Conservation (phyloP, 2,797 vertebrate species). For the Sphenopsis melanotis region DNA sequence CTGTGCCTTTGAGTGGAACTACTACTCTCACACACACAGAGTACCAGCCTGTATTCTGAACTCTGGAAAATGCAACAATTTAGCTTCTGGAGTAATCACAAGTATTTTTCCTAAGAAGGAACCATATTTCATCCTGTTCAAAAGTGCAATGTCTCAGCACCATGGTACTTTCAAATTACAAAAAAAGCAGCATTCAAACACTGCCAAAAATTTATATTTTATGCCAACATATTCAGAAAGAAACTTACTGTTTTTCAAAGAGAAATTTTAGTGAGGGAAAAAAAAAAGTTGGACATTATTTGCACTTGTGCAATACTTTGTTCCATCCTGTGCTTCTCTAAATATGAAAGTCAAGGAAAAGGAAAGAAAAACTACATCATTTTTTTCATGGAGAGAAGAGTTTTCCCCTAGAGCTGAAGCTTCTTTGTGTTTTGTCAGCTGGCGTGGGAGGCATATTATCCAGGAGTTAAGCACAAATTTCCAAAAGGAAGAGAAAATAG, state of each 20-base stretch:
- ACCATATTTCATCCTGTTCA: neutral
- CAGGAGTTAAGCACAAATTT: neutral
- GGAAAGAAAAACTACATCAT: neutral
- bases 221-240: neutral
- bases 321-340: neutral
- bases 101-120: neutral
- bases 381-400: constrained; percentile 15
- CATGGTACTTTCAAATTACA: neutral
- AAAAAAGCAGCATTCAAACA: neutral
- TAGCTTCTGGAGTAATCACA: neutral
- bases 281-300: neutral
- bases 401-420: neutral
- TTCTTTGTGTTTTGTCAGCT: constrained; percentile 42
- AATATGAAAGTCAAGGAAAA: neutral
- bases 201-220: neutral
- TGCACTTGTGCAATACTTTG: neutral
- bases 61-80: neutral
- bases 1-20: neutral
- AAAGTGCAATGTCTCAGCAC: neutral
- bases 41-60: neutral
- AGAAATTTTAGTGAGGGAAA: neutral
- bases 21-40: neutral
- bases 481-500: constrained; percentile 9
- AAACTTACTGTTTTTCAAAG: neutral
- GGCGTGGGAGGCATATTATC: neutral